Percentiles rank a stretch among this genome's conserved stretches.
Evolutionary conservation across 1,140 invertebrate genomes (phyloP).

Genomic region (Cepaea nemoralis): DNA sequence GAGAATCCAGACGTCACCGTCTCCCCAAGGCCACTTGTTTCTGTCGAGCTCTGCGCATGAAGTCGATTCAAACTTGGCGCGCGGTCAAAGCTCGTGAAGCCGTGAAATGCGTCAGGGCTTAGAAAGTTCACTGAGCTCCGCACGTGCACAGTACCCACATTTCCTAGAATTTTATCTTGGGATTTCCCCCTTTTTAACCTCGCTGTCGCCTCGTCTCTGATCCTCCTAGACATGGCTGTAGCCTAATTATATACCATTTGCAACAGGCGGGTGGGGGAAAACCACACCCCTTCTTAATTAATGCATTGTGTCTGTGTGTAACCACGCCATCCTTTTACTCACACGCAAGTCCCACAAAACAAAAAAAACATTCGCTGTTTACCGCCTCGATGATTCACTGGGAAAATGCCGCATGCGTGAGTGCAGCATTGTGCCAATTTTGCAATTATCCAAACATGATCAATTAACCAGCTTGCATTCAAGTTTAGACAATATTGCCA

Average conservation of each 20-base stretch:
- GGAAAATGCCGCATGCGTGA: neutral
- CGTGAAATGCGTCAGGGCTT: conserved; percentile 26
- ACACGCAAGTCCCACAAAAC: neutral
- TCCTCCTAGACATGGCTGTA: conserved; percentile 9
- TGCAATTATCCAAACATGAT: neutral
- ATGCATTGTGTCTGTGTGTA: neutral
- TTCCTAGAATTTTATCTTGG: neutral
- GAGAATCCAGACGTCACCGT: conserved; percentile 66
- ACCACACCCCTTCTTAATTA: neutral
- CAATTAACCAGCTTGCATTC: neutral
- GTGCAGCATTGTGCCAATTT: neutral
- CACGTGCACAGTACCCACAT: neutral
- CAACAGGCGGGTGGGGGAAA: neutral
- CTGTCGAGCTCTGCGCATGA: conserved; percentile 66
- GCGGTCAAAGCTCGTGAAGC: conserved; percentile 43
- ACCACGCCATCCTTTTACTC: neutral
- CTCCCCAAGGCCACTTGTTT: conserved; percentile 66
- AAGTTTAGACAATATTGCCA: too few relatives aligned
- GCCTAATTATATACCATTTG: neutral
- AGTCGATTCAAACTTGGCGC: conserved; percentile 56
- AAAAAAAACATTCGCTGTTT: neutral
- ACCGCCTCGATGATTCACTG: neutral
- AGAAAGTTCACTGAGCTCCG: neutral
- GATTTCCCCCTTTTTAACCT: neutral
- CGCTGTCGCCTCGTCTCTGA: neutral